Conservation (phyloP, 2,888 invertebrate species). For the Petrolisthes cinctipes region DNA sequence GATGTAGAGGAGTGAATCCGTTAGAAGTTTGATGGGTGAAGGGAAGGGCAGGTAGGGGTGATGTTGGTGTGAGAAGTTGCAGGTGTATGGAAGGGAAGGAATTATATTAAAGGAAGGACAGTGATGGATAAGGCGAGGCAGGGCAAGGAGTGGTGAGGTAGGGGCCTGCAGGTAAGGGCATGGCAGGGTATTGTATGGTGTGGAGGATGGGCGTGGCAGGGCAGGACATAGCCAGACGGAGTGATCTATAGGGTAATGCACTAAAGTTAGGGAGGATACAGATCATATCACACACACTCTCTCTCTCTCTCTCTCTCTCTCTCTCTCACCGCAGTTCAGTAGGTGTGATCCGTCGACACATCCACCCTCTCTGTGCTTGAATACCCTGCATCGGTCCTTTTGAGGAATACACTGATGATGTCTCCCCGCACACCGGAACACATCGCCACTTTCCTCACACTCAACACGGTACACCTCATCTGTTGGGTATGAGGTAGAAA, state of each 20-base stretch:
- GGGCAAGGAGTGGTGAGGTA: too few relatives aligned
- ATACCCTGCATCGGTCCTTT: constrained; percentile 66
- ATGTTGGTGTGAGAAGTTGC: neutral
- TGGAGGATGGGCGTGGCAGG: too few relatives aligned
- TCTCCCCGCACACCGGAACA: constrained; percentile 67
- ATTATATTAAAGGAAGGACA: too few relatives aligned
- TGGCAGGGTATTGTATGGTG: too few relatives aligned
- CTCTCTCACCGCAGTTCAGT: constrained; percentile 68
- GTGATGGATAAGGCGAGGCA: too few relatives aligned
- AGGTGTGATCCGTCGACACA: constrained; percentile 70
- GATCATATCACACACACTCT: neutral
- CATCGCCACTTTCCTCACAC: constrained; percentile 17
- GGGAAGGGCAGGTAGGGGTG: neutral
- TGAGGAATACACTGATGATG: constrained; percentile 68
- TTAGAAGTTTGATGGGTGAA: neutral
- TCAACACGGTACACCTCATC: too few relatives aligned
- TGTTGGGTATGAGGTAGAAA: too few relatives aligned
- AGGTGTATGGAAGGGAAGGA: too few relatives aligned
- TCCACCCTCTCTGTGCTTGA: constrained; percentile 65
- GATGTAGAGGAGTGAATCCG: neutral
- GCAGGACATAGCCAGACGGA: too few relatives aligned
- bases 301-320: neutral
- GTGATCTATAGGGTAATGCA: too few relatives aligned
- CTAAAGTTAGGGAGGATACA: too few relatives aligned
- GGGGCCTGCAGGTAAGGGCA: too few relatives aligned